Conservation (phyloP, 2,113 vertebrate species). For the Phylloscopus trochiloides region DNA sequence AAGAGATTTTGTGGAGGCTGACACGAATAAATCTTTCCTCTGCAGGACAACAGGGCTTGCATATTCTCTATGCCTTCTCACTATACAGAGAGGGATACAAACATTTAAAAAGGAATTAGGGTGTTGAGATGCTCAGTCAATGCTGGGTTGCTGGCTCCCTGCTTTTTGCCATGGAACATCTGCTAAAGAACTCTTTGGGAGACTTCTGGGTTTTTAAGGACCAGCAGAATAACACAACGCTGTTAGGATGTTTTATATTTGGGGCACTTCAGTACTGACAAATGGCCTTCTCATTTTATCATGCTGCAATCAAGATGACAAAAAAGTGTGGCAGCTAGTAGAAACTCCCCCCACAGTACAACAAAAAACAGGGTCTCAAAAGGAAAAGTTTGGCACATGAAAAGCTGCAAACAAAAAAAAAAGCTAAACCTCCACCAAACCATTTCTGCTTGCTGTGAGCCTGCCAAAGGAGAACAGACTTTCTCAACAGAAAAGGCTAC, state of each 20-base stretch:
- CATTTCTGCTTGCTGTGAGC: slow-evolving; percentile 50
- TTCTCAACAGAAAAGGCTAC: slow-evolving; percentile 64
- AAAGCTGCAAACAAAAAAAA: slow-evolving; percentile 60
- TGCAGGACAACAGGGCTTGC: neutral
- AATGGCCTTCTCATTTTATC: slow-evolving; percentile 41
- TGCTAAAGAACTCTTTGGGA: slow-evolving; percentile 19
- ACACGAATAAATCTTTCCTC: neutral
- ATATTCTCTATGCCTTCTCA: neutral
- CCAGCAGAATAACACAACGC: neutral
- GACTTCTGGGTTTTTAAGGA: neutral
- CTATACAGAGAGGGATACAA: neutral
- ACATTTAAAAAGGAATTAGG: neutral
- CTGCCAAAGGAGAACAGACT: slow-evolving; percentile 65
- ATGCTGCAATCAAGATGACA: slow-evolving; percentile 46
- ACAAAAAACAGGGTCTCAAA: slow-evolving; percentile 43
- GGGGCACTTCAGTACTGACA: slow-evolving; percentile 2
- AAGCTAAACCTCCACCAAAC: slow-evolving; percentile 59
- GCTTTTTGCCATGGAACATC: neutral
- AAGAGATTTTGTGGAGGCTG: neutral
- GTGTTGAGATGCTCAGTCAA: neutral
- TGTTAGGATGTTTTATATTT: slow-evolving; percentile 11
- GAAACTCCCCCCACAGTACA: neutral
- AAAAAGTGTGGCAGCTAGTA: slow-evolving; percentile 45
- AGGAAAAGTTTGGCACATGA: slow-evolving; percentile 47
- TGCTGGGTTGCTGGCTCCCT: neutral